Conservation (phyloP, 2,113 vertebrate species). For the Onychostoma macrolepis region DNA sequence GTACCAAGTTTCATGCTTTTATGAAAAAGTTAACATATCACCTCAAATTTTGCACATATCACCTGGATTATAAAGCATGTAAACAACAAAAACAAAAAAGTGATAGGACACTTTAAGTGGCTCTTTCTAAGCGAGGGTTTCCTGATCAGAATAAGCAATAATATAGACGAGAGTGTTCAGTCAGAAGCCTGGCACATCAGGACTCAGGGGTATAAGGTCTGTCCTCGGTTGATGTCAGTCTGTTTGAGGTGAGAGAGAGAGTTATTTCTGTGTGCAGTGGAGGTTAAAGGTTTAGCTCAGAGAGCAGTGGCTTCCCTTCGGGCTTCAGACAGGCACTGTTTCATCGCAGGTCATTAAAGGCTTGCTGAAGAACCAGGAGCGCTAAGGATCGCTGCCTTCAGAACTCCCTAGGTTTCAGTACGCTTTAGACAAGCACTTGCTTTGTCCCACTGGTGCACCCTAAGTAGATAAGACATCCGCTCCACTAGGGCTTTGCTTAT, state of each 20-base stretch:
- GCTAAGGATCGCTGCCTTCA: background rate
- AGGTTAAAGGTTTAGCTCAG: slow-evolving; percentile 18
- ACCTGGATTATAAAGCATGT: too few species aligned
- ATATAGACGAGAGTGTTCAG: background rate
- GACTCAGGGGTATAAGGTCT: background rate
- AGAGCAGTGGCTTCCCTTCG: background rate
- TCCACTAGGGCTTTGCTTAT: background rate
- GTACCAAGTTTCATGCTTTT: too few species aligned
- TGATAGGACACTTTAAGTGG: background rate
- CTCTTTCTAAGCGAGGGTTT: background rate
- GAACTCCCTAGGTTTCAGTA: background rate
- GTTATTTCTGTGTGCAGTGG: background rate
- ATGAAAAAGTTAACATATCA: too few species aligned
- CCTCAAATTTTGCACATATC: too few species aligned
- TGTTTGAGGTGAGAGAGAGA: background rate
- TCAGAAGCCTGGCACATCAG: background rate
- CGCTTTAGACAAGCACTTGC: background rate
- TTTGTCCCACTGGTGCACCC: background rate
- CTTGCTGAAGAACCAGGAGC: background rate
- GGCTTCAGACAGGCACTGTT: background rate
- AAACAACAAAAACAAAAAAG: too few species aligned
- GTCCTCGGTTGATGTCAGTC: background rate
- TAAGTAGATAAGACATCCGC: background rate
- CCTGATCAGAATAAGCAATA: background rate
- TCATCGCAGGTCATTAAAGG: slow-evolving; percentile 8